phyloP scores from a whole-genome alignment of 2,888 invertebrate genomes.

The Hylaea fasciaria region DNA sequence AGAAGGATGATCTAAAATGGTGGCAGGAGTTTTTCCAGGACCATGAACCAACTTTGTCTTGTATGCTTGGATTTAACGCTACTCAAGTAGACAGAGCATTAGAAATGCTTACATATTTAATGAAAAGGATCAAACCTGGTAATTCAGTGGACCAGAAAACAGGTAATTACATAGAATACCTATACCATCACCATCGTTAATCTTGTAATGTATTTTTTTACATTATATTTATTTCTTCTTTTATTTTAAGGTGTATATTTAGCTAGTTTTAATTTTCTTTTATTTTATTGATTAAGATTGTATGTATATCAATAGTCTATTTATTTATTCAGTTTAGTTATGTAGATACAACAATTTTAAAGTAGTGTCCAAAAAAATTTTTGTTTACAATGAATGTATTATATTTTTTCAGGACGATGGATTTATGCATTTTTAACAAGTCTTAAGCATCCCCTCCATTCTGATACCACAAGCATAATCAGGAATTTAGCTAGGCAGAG shows the following conservation, averaged over 20 bases:
- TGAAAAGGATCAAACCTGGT: constrained; percentile 62
- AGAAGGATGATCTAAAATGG: constrained; percentile 45
- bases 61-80: constrained; percentile 65
- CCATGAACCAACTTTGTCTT: constrained; percentile 66
- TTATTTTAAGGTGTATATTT: too few relatives aligned
- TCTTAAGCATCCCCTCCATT: constrained; percentile 87
- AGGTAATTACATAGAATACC: constrained; percentile 55
- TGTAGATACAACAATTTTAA: too few relatives aligned
- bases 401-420: constrained; percentile 85
- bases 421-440: constrained; percentile 88
- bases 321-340: too few relatives aligned
- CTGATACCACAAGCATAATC: constrained; percentile 87
- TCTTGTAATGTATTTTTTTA: too few relatives aligned
- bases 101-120: constrained; percentile 57
- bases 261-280: too few relatives aligned
- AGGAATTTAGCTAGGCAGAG: constrained; percentile 87
- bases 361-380: too few relatives aligned
- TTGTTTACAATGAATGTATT: not conserved
- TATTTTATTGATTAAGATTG: too few relatives aligned
- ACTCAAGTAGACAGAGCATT: constrained; percentile 61
- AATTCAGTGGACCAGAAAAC: constrained; percentile 65
- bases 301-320: too few relatives aligned
- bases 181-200: not conserved
- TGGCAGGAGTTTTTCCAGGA: constrained; percentile 65
- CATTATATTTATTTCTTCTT: too few relatives aligned